These are phyloP conservation scores for Drepana arcuata DNA, from an alignment of 1,140 invertebrate genomes.

Conservation along the genomic window DNA sequence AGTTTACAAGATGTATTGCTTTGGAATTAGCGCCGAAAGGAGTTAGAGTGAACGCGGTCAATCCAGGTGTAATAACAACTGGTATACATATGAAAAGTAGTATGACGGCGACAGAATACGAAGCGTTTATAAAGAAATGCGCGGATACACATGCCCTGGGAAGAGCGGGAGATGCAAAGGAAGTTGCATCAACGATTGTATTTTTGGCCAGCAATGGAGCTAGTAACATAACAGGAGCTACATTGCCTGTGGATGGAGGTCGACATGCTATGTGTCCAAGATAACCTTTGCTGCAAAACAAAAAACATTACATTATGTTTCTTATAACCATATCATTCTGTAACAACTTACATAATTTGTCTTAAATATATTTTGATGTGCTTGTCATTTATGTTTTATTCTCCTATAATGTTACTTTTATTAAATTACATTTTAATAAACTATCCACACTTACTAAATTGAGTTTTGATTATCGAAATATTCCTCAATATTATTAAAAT, in stretches of 20 bases:
- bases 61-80: conserved; percentile 83
- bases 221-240: conserved; percentile 84
- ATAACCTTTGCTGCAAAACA: too few relatives aligned
- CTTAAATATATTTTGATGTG: too few relatives aligned
- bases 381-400: too few relatives aligned
- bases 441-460: too few relatives aligned
- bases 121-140: conserved; percentile 79
- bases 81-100: conserved; percentile 81
- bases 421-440: too few relatives aligned
- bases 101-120: conserved; percentile 78
- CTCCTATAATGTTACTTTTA: too few relatives aligned
- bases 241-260: conserved; percentile 84
- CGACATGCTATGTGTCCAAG: conserved; percentile 54
- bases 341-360: too few relatives aligned
- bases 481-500: too few relatives aligned
- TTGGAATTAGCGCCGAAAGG: conserved; percentile 80
- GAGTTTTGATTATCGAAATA: too few relatives aligned
- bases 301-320: too few relatives aligned
- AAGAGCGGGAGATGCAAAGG: conserved; percentile 78
- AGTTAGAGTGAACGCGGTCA: conserved; percentile 84
- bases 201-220: conserved; percentile 85
- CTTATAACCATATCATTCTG: too few relatives aligned
- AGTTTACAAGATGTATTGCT: conserved; percentile 81
- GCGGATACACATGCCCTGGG: conserved; percentile 85
- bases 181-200: conserved; percentile 83